Evolutionary conservation across 2,113 vertebrate species (phyloP).

Genomic region (Malurus elegans): DNA sequence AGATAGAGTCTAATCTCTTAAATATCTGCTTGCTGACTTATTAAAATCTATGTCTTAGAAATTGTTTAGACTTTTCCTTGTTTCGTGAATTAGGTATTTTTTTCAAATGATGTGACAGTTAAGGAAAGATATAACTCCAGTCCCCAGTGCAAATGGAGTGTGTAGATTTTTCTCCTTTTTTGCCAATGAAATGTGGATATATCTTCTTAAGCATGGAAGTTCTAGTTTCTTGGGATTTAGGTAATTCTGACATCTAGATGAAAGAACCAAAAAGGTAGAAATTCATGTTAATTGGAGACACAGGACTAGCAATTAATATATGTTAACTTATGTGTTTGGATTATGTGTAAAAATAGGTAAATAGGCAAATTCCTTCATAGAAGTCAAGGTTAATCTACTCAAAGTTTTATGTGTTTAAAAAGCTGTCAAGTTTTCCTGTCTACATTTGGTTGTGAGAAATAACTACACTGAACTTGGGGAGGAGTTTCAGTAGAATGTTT

Average conservation of each 20-base stretch:
- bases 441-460: neutral
- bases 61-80: rapidly evolving
- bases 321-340: neutral
- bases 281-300: neutral
- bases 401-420: neutral
- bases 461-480: neutral
- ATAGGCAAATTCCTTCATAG: neutral
- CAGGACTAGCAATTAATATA: neutral
- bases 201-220: neutral
- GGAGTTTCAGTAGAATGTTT: neutral
- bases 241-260: neutral
- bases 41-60: neutral
- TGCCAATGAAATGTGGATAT: neutral
- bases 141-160: neutral
- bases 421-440: neutral
- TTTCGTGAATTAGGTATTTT: neutral
- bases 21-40: neutral
- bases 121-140: neutral
- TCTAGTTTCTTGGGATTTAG: neutral
- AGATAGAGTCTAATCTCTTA: neutral
- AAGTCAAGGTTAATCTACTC: neutral
- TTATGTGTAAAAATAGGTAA: neutral
- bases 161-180: neutral
- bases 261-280: neutral
- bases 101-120: neutral